A percentile compares a stretch with the other conserved stretches of the same genome.
Conservation (phyloP, 2,113 vertebrate species). For the Xyrauchen texanus region DNA sequence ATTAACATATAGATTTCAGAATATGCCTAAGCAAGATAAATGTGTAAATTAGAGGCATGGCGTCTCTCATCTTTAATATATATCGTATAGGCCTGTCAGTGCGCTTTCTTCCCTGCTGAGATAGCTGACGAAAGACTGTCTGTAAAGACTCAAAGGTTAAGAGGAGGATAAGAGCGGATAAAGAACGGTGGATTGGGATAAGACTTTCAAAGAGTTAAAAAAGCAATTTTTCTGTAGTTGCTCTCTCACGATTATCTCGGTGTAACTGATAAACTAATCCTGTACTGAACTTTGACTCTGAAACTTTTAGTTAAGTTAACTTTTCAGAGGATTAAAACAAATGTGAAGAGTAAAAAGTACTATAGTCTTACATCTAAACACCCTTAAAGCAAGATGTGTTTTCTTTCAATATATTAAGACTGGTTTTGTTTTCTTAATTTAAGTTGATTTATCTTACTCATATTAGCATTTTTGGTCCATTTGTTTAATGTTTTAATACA, state of each 20-base stretch:
- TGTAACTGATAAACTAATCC: slow-evolving; percentile 24
- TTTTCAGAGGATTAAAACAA: slow-evolving; percentile 19
- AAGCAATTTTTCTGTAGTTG: background rate
- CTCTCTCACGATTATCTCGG: no score
- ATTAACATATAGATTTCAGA: slow-evolving; percentile 28
- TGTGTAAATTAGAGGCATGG: slow-evolving; percentile 35
- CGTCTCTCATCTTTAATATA: background rate
- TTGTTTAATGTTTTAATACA: no score
- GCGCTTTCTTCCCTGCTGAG: background rate
- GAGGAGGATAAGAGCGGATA: slow-evolving; percentile 37
- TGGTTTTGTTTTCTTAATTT: no score
- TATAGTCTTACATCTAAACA: no score
- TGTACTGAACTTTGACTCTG: slow-evolving; percentile 12
- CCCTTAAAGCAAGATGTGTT: background rate
- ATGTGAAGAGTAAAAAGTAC: background rate
- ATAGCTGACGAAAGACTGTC: background rate
- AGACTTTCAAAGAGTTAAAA: background rate
- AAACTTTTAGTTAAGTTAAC: background rate
- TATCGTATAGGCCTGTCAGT: background rate
- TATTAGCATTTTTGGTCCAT: no score
- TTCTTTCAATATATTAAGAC: no score
- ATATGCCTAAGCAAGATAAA: slow-evolving; percentile 15
- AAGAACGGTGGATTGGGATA: slow-evolving; percentile 30
- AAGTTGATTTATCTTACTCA: no score
- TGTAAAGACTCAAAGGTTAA: slow-evolving; percentile 35